Evolutionary conservation across 2,113 vertebrate genomes (phyloP), one percentile per base, ranked within the genome.

Genomic region (Podarcis cretensis): DNA sequence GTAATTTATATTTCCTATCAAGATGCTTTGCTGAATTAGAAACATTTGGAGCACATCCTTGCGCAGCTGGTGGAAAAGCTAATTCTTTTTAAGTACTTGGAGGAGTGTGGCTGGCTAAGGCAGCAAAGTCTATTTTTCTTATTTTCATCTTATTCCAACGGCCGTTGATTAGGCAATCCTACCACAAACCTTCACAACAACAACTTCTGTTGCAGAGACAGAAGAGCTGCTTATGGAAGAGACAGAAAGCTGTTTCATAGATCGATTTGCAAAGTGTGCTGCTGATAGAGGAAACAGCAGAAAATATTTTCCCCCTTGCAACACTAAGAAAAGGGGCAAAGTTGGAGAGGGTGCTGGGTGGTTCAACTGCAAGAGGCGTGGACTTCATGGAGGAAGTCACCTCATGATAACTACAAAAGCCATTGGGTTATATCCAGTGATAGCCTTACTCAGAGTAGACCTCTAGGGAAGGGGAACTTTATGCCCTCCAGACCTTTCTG

Each of bases 11-110:
- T 95, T 97, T 96, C 94, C 95, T 95, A 97, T 96, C 95, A 97
- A 96, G 96, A 97, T 95, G 94, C 96, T 96, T 96, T 90, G 90
- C 91, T 95, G 94, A 97, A 97, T 97, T 96, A 96, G 95, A 97
- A 97, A 96, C 96, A 97, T 86, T 97, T 97, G 93, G 95, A 96
- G 93, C 92, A 95, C 92, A 83, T 59, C 90, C 2, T 30, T 93
- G 91, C 95, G 91, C 87, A 93, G 90, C 74, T 77, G 80, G 93
- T 95, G 97, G 96, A 92, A 96, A 92, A 88, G 86, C 48, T 79
- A 83, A 94, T 81, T 88, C 10, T 0, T 27, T 83, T 81, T 27
- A 25, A 95, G 87, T 94, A 86, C 91, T 93, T 87, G 85, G 85
- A 89, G 84, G 87, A 88, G 85, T 76, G 81, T 87, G n/a, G 63